These are phyloP conservation scores for Leptinotarsa rubiginosa DNA, from an alignment of 2,888 invertebrate genomes.

Conservation along the genomic window DNA sequence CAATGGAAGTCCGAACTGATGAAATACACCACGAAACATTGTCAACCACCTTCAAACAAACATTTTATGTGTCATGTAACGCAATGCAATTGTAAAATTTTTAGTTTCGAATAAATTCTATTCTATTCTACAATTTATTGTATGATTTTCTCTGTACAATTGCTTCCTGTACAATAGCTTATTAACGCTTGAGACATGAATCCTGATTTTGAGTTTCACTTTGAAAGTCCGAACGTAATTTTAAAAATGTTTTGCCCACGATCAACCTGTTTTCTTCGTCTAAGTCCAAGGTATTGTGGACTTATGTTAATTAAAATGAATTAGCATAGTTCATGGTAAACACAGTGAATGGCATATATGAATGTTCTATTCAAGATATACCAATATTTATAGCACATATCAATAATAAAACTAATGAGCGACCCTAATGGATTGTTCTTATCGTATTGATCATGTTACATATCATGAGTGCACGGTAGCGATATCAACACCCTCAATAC, in stretches of 20 bases:
- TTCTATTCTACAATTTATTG: too few relatives aligned
- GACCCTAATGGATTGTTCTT: conserved; percentile 5
- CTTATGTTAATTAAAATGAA: conserved; percentile 4
- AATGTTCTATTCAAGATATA: background rate
- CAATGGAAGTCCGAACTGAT: too few relatives aligned
- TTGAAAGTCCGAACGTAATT: conserved; percentile 1
- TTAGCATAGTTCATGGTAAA: conserved; percentile 10
- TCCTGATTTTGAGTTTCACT: too few relatives aligned
- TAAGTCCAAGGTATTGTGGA: conserved; percentile 14
- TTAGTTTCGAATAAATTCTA: too few relatives aligned
- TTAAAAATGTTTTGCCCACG: conserved; percentile 9
- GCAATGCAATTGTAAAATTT: too few relatives aligned
- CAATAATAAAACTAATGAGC: background rate
- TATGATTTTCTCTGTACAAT: too few relatives aligned
- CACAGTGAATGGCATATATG: background rate
- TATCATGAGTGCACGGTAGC: background rate
- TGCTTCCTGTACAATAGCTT: too few relatives aligned
- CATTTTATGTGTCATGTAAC: too few relatives aligned
- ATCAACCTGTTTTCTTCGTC: conserved; percentile 4
- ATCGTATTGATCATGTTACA: background rate
- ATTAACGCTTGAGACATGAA: too few relatives aligned
- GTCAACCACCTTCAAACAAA: too few relatives aligned
- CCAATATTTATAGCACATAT: background rate
- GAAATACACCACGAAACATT: too few relatives aligned
- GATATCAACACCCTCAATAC: background rate